phyloP scores from a whole-genome alignment of 2,113 vertebrate species.

The Pholis gunnellus region DNA sequence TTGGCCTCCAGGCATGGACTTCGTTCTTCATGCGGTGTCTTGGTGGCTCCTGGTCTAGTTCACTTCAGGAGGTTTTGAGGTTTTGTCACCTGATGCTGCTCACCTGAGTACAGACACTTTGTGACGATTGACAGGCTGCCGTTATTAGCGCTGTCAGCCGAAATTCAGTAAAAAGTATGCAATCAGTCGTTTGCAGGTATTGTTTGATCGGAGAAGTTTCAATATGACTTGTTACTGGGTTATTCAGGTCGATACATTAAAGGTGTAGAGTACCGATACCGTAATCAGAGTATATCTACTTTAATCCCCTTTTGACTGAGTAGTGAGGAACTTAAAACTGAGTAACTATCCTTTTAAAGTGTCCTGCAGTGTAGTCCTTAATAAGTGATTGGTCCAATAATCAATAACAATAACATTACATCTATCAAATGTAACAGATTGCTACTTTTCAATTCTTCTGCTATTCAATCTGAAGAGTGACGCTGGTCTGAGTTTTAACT shows the following conservation, averaged over 20 bases:
- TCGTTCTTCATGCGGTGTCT: conserved; percentile 1
- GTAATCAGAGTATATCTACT: no score
- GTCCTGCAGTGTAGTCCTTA: neutral
- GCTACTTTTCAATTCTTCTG: neutral
- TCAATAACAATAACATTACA: neutral
- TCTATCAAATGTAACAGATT: neutral
- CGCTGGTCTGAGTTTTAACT: neutral
- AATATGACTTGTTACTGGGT: no score
- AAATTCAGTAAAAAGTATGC: no score
- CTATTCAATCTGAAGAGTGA: neutral
- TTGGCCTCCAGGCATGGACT: conserved; percentile 49
- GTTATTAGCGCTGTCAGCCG: no score
- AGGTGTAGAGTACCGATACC: no score
- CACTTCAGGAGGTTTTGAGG: neutral
- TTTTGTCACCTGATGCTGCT: no score
- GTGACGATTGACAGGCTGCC: no score
- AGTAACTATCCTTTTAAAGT: neutral
- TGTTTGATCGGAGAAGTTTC: no score
- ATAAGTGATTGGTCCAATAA: neutral
- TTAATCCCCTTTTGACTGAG: no score
- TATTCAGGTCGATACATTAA: no score
- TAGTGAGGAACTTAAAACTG: no score
- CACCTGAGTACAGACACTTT: neutral
- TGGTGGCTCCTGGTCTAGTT: neutral
- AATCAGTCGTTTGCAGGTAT: no score